Conservation (phyloP, 2,113 vertebrate species). For the Thalassoma bifasciatum region DNA sequence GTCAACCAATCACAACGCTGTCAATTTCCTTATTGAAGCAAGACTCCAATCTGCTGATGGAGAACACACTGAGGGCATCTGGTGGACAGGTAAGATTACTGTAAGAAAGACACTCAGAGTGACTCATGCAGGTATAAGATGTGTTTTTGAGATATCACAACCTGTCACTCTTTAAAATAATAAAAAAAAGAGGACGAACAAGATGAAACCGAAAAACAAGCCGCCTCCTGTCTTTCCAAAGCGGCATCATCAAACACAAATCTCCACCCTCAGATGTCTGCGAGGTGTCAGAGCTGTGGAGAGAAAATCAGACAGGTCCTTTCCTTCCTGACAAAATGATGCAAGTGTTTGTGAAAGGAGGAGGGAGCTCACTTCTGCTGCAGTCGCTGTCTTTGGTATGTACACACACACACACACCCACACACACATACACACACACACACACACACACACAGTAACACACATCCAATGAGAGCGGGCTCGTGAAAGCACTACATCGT, state of each 20-base stretch:
- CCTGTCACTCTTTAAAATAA: slow-evolving; percentile 39
- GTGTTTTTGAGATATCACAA: slow-evolving; percentile 36
- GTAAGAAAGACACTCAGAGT: background rate
- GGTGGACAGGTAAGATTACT: slow-evolving; percentile 63
- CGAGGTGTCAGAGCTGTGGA: slow-evolving; percentile 61
- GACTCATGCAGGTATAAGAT: slow-evolving; percentile 39
- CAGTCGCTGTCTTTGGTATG: slow-evolving; percentile 41
- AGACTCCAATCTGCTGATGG: background rate
- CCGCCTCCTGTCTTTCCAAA: slow-evolving; percentile 31
- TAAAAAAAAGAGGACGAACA: too few relatives aligned
- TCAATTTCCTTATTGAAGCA: background rate
- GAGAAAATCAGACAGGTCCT: slow-evolving; percentile 40
- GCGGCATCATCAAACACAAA: slow-evolving; percentile 50
- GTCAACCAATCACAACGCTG: background rate
- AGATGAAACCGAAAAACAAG: background rate
- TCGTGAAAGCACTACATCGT: slow-evolving; percentile 59
- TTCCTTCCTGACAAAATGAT: slow-evolving; percentile 65
- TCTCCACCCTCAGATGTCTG: slow-evolving; percentile 53
- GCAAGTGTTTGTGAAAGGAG: slow-evolving; percentile 65
- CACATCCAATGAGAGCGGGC: slow-evolving; percentile 38
- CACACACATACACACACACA: too few relatives aligned
- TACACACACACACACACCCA: too few relatives aligned
- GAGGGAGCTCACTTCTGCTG: slow-evolving; percentile 45
- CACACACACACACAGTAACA: slow-evolving; percentile 1
- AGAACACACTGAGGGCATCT: slow-evolving; percentile 60